phyloP scores from a whole-genome alignment of 2,888 invertebrate species.

The Osmoderma eremita region DNA sequence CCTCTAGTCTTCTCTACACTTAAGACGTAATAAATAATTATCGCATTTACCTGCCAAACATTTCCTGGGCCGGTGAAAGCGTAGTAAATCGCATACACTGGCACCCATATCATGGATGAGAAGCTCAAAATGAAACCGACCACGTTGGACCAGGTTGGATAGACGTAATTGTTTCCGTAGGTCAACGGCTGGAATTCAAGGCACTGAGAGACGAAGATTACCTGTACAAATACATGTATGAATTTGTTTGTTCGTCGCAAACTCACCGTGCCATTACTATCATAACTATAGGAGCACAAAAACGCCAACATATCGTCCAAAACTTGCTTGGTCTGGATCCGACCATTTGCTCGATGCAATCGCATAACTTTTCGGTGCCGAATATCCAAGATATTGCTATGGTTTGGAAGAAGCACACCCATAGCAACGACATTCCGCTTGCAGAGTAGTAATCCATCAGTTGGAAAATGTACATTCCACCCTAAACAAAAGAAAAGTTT shows the following conservation, averaged over 20 bases:
- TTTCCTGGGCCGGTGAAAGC: conserved; percentile 66
- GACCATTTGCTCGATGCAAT: conserved; percentile 73
- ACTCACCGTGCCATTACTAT: too few relatives aligned
- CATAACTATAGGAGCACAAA: conserved; percentile 70
- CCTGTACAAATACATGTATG: conserved; percentile 63
- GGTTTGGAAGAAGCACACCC: conserved; percentile 72
- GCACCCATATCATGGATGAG: conserved; percentile 75
- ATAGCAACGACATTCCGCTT: conserved; percentile 69
- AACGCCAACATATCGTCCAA: conserved; percentile 71
- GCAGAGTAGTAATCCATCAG: conserved; percentile 80
- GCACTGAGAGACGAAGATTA: conserved; percentile 71
- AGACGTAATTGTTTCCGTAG: conserved; percentile 68
- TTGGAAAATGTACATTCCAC: conserved; percentile 92
- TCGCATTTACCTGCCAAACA: conserved; percentile 64
- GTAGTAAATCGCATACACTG: conserved; percentile 71
- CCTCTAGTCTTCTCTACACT: not conserved
- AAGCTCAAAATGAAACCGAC: conserved; percentile 71
- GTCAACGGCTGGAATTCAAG: conserved; percentile 69
- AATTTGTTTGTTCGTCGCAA: too few relatives aligned
- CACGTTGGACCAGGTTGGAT: conserved; percentile 71
- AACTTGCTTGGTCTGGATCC: conserved; percentile 67
- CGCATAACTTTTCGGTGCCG: conserved; percentile 68
- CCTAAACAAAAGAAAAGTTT: conserved; percentile 64
- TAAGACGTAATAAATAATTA: too few relatives aligned
- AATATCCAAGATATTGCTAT: conserved; percentile 71